Evolutionary conservation across 2,888 invertebrate genomes (phyloP).

Genomic region (Elegia similella): DNA sequence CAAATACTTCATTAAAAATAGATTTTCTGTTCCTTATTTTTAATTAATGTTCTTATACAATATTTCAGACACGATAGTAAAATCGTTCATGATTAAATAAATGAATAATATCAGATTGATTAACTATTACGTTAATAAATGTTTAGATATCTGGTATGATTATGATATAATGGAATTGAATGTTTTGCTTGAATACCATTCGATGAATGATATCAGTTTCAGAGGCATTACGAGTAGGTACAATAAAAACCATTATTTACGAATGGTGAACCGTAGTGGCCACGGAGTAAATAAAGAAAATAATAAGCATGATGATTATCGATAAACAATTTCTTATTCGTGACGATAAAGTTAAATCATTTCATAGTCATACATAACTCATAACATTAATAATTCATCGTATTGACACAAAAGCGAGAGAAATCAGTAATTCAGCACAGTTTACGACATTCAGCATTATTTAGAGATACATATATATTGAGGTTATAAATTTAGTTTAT

Average conservation of each 20-base stretch:
- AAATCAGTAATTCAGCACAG: neutral
- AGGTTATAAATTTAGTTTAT: neutral
- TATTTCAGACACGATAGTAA: too few species aligned
- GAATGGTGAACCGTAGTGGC: neutral
- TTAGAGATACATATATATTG: neutral
- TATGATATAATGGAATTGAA: neutral
- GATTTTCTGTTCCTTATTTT: too few species aligned
- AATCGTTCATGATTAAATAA: too few species aligned
- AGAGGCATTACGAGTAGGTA: neutral
- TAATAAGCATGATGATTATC: too few species aligned
- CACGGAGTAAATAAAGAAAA: too few species aligned
- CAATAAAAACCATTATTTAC: neutral
- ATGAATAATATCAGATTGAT: neutral
- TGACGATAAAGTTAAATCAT: too few species aligned
- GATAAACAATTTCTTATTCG: too few species aligned
- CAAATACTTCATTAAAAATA: too few species aligned
- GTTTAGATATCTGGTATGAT: neutral
- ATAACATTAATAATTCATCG: neutral
- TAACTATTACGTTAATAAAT: neutral
- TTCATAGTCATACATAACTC: too few species aligned
- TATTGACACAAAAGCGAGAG: neutral
- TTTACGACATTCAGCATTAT: neutral
- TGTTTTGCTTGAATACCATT: neutral
- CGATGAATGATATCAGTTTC: neutral
- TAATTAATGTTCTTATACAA: too few species aligned